These are phyloP conservation scores for Crioceris asparagi DNA, from an alignment of 2,888 invertebrate species.

Conservation along the genomic window DNA sequence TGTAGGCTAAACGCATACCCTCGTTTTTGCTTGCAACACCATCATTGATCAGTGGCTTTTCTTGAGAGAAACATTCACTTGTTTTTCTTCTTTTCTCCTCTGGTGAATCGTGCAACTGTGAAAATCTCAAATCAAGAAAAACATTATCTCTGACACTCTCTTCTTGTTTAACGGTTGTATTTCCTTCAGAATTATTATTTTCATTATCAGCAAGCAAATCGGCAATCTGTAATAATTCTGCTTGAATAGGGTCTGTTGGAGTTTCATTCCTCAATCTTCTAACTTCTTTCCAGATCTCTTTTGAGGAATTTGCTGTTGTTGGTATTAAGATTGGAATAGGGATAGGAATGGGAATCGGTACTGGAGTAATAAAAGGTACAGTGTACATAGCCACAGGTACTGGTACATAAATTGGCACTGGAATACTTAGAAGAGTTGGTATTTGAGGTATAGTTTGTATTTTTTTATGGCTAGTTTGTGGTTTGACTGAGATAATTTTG, in stretches of 20 bases:
- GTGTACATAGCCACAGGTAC: conserved; percentile 76
- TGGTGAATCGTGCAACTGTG: background rate
- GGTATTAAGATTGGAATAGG: conserved; percentile 82
- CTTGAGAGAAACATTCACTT: conserved; percentile 30
- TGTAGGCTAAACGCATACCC: conserved; percentile 45
- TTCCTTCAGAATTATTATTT: conserved; percentile 50
- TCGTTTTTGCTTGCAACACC: conserved; percentile 48
- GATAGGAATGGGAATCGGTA: conserved; percentile 72
- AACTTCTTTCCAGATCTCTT: conserved; percentile 72
- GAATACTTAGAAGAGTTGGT: conserved; percentile 52
- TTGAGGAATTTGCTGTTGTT: conserved; percentile 67
- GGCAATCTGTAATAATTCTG: conserved; percentile 50
- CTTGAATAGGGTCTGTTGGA: conserved; percentile 79
- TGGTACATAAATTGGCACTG: conserved; percentile 77
- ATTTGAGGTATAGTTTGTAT: conserved; percentile 9
- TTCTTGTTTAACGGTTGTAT: conserved; percentile 52
- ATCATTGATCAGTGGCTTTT: background rate
- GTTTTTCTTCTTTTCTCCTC: background rate
- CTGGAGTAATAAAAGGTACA: conserved; percentile 65
- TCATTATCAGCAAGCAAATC: background rate
- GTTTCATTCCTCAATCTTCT: conserved; percentile 76
- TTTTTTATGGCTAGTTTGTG: conserved; percentile 2
- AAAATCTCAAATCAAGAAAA: background rate
- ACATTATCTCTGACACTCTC: conserved; percentile 5
- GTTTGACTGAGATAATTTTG: conserved; percentile 46